Evolutionary conservation across 2,888 invertebrate species (phyloP), one percentile per base, ranked within the genome.

Genomic region (Drosophila lutescens): DNA sequence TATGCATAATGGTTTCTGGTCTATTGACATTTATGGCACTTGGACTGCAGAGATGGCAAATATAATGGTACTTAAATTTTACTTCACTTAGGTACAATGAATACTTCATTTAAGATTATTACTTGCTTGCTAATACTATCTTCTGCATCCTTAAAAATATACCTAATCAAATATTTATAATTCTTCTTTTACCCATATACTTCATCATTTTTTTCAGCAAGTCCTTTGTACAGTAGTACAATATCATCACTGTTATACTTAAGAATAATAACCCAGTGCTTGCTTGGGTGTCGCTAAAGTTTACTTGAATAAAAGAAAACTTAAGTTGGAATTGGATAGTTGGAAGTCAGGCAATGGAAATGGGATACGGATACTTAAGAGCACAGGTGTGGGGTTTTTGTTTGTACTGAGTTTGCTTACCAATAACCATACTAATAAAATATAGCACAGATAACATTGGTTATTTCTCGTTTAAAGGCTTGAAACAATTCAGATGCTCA

Each of bases 21-120:
- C 86, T 85, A 85, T 86, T 85, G 85, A 82, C 85, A 85, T 86
- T 85, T 84, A 86, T 86, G 80, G 80, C 80, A 78, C 74, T 74
- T 54, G 59, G 15, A 46, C 51, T 51, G 53, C 70, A 51, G 58
- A 9, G 40, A 54, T 59, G 40, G 8, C 20, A 20, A 32, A 8
- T 12, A 13, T 17, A 30, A 5, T 3, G 53, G 30, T 58, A 30
- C 30, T 30, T 30, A 5, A 15, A n/a, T 44, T 17, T 40, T 20
- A 51, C 20, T 20, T 12, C 9, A 10, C 2, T 2, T 43, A n/a
- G 40, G 30, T 40, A 20, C 49, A 26, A 49, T 49, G 17, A 17
- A 44, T 43, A 17, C 41, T 26, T 26, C 6, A 26, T 26, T 26
- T 26, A 26, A 26, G 2, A 13, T 20, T 12, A 43, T 38, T 5